Evolutionary conservation across 1,140 invertebrate species (phyloP), one percentile per base, ranked within the genome.

Genomic region (Hyposmocoma kahamanoa): DNA sequence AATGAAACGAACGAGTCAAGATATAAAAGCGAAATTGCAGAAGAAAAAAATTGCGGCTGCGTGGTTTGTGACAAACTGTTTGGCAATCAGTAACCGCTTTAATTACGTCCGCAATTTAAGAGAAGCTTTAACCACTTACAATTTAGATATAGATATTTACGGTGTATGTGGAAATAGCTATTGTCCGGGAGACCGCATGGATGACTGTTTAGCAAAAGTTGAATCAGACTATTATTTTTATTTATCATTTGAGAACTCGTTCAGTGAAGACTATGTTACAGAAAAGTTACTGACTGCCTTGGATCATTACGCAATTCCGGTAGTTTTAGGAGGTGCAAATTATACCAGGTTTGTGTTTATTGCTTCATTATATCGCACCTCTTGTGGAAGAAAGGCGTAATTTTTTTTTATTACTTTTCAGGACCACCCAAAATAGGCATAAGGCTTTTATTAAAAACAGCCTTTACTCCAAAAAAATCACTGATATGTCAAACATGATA

Each of bases 181-280:
- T n/a, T 87, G 84, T 52, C 22, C 52, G 0, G 41, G 22, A 11
- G 38, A 65, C 15, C n/a, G n/a, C n/a, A 3, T 11, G 34, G 47
- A 65, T 0, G 56, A 74, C n/a, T 88, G 86, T 36, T 87, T 81
- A 42, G 45, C 59, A 3, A 59, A 62, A 10, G 36, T 89, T 2
- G 51, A 65, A 10, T 69, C 81, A 0, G 44, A 79, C 9, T 92
- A 91, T 67, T 88, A 87, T 50, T 92, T 91, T 56, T 92, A 92
- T 65, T 63, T 92, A 44, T 83, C 91, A 0, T 91, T 92, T 46
- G 91, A 92, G 62, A 92, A 92, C 64, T 84, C 87, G 18, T 55
- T 86, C 2, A 79, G 80, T 58, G 63, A 72, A 38, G 89, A 90
- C 62, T 90, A 90, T 65, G 77, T 89, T 6, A 90, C 90, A 0